Conservation (phyloP, 2,888 invertebrate species). For the Stenodera caucasica region DNA sequence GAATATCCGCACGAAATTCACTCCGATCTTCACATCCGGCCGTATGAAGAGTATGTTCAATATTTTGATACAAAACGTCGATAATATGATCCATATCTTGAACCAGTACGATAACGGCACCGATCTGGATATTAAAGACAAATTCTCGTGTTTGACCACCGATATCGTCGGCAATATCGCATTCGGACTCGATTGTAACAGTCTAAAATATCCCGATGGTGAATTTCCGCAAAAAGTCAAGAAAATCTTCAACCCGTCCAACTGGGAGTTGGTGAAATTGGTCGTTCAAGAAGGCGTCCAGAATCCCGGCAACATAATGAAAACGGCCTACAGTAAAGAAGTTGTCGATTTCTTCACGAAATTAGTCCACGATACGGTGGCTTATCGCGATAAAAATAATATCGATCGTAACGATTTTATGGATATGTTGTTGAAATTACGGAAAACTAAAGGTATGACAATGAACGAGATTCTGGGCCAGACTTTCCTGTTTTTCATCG, state of each 20-base stretch:
- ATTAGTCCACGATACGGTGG: constrained; percentile 54
- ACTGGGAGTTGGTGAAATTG: neutral
- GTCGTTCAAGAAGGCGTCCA: neutral
- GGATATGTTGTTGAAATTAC: constrained; percentile 57
- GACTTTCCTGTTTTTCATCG: constrained; percentile 53
- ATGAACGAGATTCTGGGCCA: constrained; percentile 27
- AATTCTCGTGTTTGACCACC: neutral
- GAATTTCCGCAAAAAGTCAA: neutral
- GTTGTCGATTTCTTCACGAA: constrained; percentile 55
- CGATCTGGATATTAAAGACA: neutral
- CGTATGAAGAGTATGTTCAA: constrained; percentile 11
- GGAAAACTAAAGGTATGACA: constrained; percentile 48
- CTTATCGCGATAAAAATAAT: constrained; percentile 55
- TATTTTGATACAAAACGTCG: neutral
- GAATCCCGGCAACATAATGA: constrained; percentile 1
- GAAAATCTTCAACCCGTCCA: neutral
- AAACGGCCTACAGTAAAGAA: constrained; percentile 18
- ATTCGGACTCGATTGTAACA: neutral
- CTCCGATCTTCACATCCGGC: constrained; percentile 10
- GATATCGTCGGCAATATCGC: neutral
- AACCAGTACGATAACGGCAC: neutral
- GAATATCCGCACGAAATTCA: constrained; percentile 3
- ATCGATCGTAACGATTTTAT: constrained; percentile 59
- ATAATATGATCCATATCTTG: neutral
- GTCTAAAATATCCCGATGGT: neutral